These are phyloP conservation scores for Smittia aterrima DNA, from an alignment of 2,888 invertebrate species.

Conservation along the genomic window DNA sequence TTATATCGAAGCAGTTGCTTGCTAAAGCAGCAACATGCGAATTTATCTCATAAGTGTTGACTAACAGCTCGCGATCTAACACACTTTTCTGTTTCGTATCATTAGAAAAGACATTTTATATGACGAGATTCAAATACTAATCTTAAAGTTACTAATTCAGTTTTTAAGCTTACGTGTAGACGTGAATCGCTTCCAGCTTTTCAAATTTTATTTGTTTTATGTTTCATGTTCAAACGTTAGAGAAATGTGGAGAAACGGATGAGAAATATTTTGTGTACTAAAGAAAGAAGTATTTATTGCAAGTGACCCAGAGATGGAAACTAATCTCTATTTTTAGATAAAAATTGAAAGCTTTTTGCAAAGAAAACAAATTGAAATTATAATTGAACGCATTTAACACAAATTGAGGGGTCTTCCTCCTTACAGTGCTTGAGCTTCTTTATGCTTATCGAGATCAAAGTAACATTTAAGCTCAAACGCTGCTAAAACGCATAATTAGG, in stretches of 20 bases:
- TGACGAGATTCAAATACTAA: constrained; percentile 2
- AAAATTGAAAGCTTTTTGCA: not conserved
- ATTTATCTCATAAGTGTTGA: not conserved
- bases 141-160: not conserved
- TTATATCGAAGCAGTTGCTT: not conserved
- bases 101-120: constrained; percentile 13
- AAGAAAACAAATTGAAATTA: not conserved
- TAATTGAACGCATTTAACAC: not conserved
- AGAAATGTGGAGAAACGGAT: not conserved
- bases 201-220: not conserved
- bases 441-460: too few species aligned
- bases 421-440: too few species aligned
- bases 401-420: too few species aligned
- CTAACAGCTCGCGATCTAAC: not conserved
- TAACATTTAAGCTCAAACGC: too few species aligned
- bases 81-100: not conserved
- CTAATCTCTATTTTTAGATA: constrained; percentile 14
- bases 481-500: not conserved
- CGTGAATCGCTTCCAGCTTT: not conserved
- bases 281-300: constrained; percentile 5
- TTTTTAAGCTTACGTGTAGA: not conserved
- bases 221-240: not conserved
- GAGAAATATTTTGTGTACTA: not conserved
- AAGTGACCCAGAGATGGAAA: not conserved
- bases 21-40: not conserved